phyloP scores from a whole-genome alignment of 1,140 invertebrate genomes.

The Plutomurus gul region DNA sequence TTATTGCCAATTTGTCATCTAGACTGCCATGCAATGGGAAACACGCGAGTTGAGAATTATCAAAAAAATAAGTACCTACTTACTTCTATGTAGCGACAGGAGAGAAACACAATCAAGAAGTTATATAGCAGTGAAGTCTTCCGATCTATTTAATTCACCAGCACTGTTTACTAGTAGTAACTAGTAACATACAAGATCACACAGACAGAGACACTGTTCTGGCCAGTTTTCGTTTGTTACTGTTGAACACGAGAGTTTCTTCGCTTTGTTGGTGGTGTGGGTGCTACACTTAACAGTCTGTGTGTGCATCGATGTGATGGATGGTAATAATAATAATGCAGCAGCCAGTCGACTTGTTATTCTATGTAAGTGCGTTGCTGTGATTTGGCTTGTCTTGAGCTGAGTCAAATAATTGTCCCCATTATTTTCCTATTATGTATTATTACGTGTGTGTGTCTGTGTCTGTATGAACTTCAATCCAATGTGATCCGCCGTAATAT shows the following conservation, averaged over 20 bases:
- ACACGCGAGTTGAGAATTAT: constrained; percentile 9
- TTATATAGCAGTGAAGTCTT: no score
- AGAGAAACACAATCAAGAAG: no score
- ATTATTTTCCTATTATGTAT: constrained; percentile 1
- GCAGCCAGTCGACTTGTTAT: neutral
- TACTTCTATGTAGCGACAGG: no score
- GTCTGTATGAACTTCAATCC: neutral
- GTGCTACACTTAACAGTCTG: no score
- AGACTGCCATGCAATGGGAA: neutral
- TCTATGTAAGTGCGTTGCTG: neutral
- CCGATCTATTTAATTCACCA: no score
- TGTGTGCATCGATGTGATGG: no score
- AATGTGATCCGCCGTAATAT: neutral
- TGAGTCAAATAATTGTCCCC: neutral
- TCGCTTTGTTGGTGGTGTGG: no score
- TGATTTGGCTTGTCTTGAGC: neutral
- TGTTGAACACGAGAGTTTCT: no score
- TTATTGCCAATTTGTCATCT: constrained; percentile 17
- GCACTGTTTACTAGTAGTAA: no score
- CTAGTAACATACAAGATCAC: no score
- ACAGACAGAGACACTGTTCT: no score
- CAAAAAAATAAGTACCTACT: neutral
- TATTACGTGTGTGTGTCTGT: neutral
- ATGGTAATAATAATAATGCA: neutral
- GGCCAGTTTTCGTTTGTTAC: no score